These are phyloP conservation scores for Apis florea DNA, from an alignment of 1,140 invertebrate genomes.

Conservation along the genomic window DNA sequence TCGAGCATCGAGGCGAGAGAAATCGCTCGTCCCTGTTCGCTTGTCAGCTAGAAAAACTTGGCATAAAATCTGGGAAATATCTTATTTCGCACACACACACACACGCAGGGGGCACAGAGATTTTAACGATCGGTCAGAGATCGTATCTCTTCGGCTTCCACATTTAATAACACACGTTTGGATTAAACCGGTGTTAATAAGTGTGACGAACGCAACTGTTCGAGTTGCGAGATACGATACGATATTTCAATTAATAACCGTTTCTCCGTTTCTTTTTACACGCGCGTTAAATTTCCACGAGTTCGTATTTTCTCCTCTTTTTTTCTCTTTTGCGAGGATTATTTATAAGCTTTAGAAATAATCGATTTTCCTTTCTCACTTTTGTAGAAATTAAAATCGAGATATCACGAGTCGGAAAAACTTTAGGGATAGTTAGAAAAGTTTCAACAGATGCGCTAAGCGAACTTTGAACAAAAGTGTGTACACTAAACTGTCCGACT, in stretches of 20 bases:
- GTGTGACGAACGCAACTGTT: not conserved
- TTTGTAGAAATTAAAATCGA: no score
- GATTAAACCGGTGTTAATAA: not conserved
- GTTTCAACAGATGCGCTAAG: no score
- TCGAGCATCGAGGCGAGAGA: constrained; percentile 4
- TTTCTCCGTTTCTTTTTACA: not conserved
- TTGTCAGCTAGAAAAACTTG: not conserved
- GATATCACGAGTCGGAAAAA: no score
- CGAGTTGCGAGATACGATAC: not conserved
- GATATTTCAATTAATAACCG: constrained; percentile 5
- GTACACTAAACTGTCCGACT: not conserved
- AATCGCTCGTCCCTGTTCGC: not conserved
- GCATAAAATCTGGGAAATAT: constrained; percentile 29
- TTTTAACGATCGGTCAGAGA: not conserved
- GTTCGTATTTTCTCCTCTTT: not conserved
- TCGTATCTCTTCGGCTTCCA: not conserved
- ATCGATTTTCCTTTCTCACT: no score
- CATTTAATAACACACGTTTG: not conserved
- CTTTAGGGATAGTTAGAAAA: no score
- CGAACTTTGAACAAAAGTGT: not conserved
- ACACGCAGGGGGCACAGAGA: not conserved
- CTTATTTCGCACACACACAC: not conserved
- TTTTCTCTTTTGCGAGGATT: no score
- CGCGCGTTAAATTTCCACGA: not conserved
- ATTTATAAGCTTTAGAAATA: no score